These are phyloP conservation scores for Callinectes sapidus DNA, from an alignment of 2,888 invertebrate genomes.

Conservation along the genomic window DNA sequence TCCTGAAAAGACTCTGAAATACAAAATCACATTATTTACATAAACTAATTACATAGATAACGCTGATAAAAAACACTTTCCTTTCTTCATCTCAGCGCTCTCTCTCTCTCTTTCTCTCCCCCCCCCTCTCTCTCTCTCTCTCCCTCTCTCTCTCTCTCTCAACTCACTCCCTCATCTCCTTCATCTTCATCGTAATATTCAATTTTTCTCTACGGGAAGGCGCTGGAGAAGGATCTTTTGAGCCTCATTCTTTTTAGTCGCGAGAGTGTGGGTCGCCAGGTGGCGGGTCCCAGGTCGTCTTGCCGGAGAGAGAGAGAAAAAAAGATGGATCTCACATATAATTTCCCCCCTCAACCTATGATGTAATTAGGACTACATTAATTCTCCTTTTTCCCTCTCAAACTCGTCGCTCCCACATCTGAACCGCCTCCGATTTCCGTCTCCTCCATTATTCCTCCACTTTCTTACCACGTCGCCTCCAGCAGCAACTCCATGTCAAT, in stretches of 20 bases:
- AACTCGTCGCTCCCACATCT: background rate
- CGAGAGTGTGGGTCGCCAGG: background rate
- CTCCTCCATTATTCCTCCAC: background rate
- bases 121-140: background rate
- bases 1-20: background rate
- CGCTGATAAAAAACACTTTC: too few relatives aligned
- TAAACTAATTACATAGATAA: too few relatives aligned
- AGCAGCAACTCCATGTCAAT: too few relatives aligned
- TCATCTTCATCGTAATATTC: slow-evolving; percentile 1
- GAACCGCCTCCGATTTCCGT: background rate
- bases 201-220: slow-evolving; percentile 1
- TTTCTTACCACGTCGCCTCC: background rate
- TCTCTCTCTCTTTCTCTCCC: background rate
- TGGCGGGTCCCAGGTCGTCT: background rate
- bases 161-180: background rate
- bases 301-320: background rate
- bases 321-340: background rate
- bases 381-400: background rate
- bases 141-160: background rate
- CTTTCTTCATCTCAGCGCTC: background rate
- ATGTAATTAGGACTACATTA: background rate
- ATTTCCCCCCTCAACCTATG: background rate
- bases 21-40: too few relatives aligned
- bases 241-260: background rate
- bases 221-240: background rate